phyloP scores from a whole-genome alignment of 2,797 vertebrate genomes.

The Phrynocephalus guinanensis region DNA sequence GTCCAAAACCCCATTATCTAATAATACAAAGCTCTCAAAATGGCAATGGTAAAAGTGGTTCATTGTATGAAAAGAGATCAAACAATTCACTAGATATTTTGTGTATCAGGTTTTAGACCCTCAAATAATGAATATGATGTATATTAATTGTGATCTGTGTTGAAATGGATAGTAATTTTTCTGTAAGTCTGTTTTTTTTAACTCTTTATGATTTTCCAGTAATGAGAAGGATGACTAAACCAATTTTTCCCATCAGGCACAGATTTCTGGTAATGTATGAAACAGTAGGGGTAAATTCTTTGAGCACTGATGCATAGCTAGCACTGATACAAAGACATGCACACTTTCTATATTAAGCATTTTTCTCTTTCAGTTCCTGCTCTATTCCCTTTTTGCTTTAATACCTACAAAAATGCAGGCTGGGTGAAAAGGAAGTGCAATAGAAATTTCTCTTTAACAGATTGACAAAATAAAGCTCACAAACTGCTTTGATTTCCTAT shows the following conservation, averaged over 20 bases:
- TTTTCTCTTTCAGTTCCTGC: slow-evolving; percentile 22
- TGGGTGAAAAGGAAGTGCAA: accelerated
- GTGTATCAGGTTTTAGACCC: neutral
- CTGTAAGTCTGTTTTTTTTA: neutral
- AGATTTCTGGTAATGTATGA: neutral
- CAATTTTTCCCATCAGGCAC: slow-evolving; percentile 38
- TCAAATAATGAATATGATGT: neutral
- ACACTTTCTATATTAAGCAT: slow-evolving; percentile 10
- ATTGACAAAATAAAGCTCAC: accelerated
- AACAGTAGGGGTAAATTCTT: slow-evolving; percentile 19
- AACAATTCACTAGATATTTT: neutral
- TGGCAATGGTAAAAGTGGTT: neutral
- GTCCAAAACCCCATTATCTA: no score
- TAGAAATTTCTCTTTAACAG: accelerated
- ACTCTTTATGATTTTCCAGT: neutral
- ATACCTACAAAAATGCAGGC: accelerated
- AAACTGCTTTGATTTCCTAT: accelerated
- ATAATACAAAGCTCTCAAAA: no score
- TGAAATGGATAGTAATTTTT: neutral
- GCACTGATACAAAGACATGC: slow-evolving; percentile 10
- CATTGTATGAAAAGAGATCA: neutral
- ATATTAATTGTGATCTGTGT: neutral
- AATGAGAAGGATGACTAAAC: slow-evolving; percentile 38
- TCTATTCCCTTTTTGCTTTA: slow-evolving; percentile 31
- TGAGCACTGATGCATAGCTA: neutral